Conservation (phyloP, 1,140 invertebrate genomes). For the Ceratina japonica region DNA sequence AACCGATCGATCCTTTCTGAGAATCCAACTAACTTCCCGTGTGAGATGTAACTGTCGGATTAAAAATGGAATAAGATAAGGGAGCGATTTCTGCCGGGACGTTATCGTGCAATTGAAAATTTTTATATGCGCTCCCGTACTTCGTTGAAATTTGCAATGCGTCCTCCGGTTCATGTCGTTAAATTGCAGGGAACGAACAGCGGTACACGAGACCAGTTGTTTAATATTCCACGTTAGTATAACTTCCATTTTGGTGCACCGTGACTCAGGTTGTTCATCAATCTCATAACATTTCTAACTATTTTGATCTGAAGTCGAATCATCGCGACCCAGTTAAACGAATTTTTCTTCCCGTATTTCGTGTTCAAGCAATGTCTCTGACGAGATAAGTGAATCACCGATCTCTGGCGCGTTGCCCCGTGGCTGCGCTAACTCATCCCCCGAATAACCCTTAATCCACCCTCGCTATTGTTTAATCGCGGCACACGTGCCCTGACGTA, state of each 20-base stretch:
- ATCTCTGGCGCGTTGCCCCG: conserved; percentile 27
- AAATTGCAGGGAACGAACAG: conserved; percentile 43
- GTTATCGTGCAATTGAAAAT: background rate
- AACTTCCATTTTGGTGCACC: background rate
- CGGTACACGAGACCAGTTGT: conserved; percentile 5
- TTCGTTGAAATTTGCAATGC: conserved; percentile 48
- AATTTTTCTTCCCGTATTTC: background rate
- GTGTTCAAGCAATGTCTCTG: background rate
- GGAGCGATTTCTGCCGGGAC: background rate
- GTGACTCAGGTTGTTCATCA: background rate
- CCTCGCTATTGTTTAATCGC: conserved; percentile 18
- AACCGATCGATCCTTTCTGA: conserved; percentile 17
- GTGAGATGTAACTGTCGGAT: conserved; percentile 13
- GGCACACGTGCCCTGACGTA: conserved; percentile 18
- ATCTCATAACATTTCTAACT: too few species aligned
- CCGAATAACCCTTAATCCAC: conserved; percentile 15
- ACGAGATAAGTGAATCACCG: conserved; percentile 21
- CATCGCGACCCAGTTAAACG: background rate
- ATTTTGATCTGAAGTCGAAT: background rate
- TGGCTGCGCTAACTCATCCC: background rate
- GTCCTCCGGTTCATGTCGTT: conserved; percentile 27
- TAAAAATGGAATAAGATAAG: conserved; percentile 1
- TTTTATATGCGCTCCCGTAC: conserved; percentile 32
- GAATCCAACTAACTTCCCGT: conserved; percentile 20
- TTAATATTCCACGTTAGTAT: background rate